Evolutionary conservation across 1,140 invertebrate genomes (phyloP).

Genomic region (Lasioglossum baleicum): DNA sequence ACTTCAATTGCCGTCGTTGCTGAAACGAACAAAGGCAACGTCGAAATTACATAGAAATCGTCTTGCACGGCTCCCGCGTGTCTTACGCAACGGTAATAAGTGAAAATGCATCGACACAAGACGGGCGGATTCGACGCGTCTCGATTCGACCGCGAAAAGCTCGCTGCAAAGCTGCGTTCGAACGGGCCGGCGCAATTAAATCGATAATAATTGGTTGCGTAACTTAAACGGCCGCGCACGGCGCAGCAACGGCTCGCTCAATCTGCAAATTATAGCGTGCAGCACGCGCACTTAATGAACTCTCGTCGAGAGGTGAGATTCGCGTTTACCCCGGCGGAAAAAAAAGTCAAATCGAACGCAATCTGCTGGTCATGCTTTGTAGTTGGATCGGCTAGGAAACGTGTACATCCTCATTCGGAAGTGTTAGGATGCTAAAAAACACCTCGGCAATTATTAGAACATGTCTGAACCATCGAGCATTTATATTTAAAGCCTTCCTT

Average conservation of each 20-base stretch:
- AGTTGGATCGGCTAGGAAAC: background rate
- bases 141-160: background rate
- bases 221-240: background rate
- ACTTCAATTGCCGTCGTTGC: conserved; percentile 6
- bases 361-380: background rate
- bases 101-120: conserved; percentile 42
- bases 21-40: conserved; percentile 29
- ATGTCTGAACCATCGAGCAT: too few species aligned
- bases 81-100: conserved; percentile 43
- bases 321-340: background rate
- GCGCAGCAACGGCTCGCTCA: background rate
- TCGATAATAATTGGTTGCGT: background rate
- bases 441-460: too few species aligned
- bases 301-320: background rate
- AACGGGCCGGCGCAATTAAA: background rate
- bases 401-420: background rate
- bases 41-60: conserved; percentile 49
- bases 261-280: background rate
- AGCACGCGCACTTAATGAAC: too few species aligned
- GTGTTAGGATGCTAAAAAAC: too few species aligned
- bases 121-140: background rate
- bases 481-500: too few species aligned
- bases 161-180: too few species aligned
- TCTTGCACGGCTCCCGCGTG: conserved; percentile 21
- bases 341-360: background rate